Evolutionary conservation across 2,888 invertebrate genomes (phyloP), one percentile per base, ranked within the genome.

Genomic region (Minunthozetes semirufus): DNA sequence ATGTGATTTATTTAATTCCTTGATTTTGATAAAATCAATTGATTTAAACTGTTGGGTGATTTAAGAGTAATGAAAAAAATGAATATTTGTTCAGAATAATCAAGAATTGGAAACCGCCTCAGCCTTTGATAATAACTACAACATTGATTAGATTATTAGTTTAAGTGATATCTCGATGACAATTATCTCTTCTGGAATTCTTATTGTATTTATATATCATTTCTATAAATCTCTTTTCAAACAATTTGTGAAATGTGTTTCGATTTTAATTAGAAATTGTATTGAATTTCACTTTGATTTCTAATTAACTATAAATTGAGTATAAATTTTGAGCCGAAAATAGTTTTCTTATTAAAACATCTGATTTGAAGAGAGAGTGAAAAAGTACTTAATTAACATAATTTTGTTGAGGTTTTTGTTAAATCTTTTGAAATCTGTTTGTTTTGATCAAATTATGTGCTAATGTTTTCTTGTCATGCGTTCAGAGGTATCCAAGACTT

Each of bases 381-480:
- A 11, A 25, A 8, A 22, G n/a, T n/a, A 56, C 56, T 25, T 56
- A 56, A 56, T 56, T 56, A 56, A 56, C n/a, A 56, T 56, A 56
- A 11, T 56, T 56, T 56, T 25, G n/a, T 8, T 19, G n/a, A n/a
- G 5, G 5, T 53, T 53, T 53, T 53, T 53, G 19, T 53, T 1
- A 56, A 56, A 56, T 50, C 50, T 50, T 8, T 17, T 8, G 25
- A 56, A 56, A 56, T 56, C 25, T 25, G 56, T 56, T 56, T 50
- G 56, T 11, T 56, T 56, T 56, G 19, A 25, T 25, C 56, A 56
- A 56, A 56, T 56, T 56, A 56, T 50, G n/a, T 22, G 8, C 29
- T 61, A 27, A 61, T 61, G 33, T 61, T 29, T 61, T 61, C 61
- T 61, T n/a, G 61, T 61, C 61, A 61, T 61, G 61, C 61, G 61